Percentiles rank a stretch among this genome's conserved stretches.
Evolutionary conservation across 2,797 vertebrate species (phyloP).

Genomic region (Melanotaenia nigrans): DNA sequence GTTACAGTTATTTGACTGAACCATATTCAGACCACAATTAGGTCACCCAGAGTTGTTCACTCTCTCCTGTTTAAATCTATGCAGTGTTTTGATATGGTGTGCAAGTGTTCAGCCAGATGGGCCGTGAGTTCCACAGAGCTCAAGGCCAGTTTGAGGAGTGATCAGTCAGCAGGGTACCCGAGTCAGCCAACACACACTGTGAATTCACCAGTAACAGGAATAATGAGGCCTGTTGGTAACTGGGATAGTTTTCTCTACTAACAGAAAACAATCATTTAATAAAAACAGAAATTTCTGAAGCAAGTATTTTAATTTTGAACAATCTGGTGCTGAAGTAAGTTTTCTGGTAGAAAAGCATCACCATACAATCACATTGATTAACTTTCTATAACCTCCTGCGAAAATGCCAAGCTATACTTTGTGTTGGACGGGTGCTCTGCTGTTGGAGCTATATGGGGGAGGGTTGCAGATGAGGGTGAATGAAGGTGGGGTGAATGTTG

Average conservation of each 20-base stretch:
- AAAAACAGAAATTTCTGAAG: not conserved
- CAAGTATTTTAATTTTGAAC: slow-evolving; percentile 12
- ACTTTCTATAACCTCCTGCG: slow-evolving; percentile 30
- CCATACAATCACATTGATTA: slow-evolving; percentile 3
- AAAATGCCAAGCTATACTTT: slow-evolving; percentile 49
- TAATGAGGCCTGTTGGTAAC: slow-evolving; percentile 41
- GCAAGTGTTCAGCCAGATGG: slow-evolving; percentile 69
- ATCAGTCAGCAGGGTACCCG: slow-evolving; percentile 56
- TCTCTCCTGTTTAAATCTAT: slow-evolving; percentile 54
- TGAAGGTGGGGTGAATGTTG: slow-evolving; percentile 40
- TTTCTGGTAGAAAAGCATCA: slow-evolving; percentile 7
- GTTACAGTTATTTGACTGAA: too few relatives aligned
- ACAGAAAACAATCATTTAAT: slow-evolving; percentile 1
- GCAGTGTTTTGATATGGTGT: slow-evolving; percentile 60
- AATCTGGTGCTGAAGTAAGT: not conserved
- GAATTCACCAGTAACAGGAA: slow-evolving; percentile 57
- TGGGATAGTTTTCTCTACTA: slow-evolving; percentile 34
- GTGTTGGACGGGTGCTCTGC: slow-evolving; percentile 23
- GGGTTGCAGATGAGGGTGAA: slow-evolving; percentile 48
- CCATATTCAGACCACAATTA: too few relatives aligned
- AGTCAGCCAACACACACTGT: slow-evolving; percentile 55
- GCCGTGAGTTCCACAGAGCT: slow-evolving; percentile 62
- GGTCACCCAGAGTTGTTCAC: slow-evolving; percentile 13
- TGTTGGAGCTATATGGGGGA: slow-evolving; percentile 45
- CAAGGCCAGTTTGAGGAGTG: slow-evolving; percentile 76